Conservation (phyloP, 53 echinoderm and acorn worm species). For the Henricia sp. region DNA sequence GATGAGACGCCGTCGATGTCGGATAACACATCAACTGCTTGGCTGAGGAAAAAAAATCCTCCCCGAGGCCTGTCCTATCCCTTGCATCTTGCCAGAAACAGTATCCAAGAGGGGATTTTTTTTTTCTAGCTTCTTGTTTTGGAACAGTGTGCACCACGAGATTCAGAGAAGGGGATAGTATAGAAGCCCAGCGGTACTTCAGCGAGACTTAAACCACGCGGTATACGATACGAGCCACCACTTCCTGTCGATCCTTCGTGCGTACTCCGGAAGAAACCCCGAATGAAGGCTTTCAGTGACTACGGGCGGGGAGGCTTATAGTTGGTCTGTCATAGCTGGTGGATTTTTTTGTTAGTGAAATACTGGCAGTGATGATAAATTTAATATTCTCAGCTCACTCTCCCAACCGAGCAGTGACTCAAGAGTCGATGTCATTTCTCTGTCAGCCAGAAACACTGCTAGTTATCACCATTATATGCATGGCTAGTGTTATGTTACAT, state of each 20-base stretch:
- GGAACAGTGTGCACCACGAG: neutral
- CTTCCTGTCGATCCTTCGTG: slow-evolving; percentile 26
- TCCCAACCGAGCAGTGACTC: no score
- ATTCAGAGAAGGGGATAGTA: neutral
- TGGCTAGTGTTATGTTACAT: no score
- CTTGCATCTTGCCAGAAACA: slow-evolving; percentile 30
- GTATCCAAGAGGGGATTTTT: neutral
- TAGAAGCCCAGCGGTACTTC: slow-evolving; percentile 16
- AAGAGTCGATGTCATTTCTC: no score
- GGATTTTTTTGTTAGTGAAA: neutral
- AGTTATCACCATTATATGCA: no score
- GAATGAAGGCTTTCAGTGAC: neutral
- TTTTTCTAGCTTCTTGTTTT: slow-evolving; percentile 3
- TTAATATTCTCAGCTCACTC: slow-evolving; percentile 1
- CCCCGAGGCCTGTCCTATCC: slow-evolving; percentile 22
- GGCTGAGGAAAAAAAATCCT: neutral
- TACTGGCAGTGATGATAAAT: slow-evolving; percentile 20
- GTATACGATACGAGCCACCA: neutral
- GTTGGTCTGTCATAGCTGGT: neutral
- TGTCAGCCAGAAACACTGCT: no score
- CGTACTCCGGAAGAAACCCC: neutral
- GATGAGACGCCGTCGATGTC: slow-evolving; percentile 1
- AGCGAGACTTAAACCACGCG: neutral
- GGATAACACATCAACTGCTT: slow-evolving; percentile 2
- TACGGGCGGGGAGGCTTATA: slow-evolving; percentile 4